Percentiles rank a stretch among this genome's conserved stretches.
Conservation (phyloP, 2,797 vertebrate genomes). For the Cossypha heuglini region DNA sequence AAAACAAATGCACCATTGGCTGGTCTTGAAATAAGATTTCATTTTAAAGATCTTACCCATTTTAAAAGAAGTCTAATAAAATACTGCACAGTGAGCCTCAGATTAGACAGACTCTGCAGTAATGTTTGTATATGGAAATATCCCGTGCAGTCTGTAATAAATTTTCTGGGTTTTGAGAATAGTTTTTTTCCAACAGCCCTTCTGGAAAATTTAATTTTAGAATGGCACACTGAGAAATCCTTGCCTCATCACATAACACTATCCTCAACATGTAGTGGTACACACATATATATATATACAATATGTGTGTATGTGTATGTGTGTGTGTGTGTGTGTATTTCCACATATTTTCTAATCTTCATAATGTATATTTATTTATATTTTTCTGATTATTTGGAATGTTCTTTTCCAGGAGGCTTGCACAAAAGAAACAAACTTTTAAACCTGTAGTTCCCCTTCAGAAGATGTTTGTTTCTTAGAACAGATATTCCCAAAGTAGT, state of each 20-base stretch:
- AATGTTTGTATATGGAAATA: neutral
- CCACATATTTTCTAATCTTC: neutral
- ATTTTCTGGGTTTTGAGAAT: neutral
- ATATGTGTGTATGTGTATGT: too few species aligned
- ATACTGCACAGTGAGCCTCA: fast-evolving
- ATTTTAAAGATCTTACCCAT: neutral
- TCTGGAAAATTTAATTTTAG: neutral
- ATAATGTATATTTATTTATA: neutral
- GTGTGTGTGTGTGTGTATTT: fast-evolving
- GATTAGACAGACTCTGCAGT: neutral
- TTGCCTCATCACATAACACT: neutral
- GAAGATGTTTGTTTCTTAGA: neutral
- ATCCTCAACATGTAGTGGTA: neutral
- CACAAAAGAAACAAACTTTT: neutral
- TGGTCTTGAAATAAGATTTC: neutral
- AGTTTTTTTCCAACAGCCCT: neutral
- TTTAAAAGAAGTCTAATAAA: neutral
- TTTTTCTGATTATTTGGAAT: neutral
- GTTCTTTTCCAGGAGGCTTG: neutral
- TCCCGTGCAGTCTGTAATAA: neutral
- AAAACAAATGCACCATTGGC: neutral
- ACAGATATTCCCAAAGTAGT: neutral
- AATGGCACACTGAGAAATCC: neutral
- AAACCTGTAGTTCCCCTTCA: neutral
- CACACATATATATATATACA: neutral